Evolutionary conservation across 2,888 invertebrate genomes (phyloP).

Genomic region (Geotrupes spiniger): DNA sequence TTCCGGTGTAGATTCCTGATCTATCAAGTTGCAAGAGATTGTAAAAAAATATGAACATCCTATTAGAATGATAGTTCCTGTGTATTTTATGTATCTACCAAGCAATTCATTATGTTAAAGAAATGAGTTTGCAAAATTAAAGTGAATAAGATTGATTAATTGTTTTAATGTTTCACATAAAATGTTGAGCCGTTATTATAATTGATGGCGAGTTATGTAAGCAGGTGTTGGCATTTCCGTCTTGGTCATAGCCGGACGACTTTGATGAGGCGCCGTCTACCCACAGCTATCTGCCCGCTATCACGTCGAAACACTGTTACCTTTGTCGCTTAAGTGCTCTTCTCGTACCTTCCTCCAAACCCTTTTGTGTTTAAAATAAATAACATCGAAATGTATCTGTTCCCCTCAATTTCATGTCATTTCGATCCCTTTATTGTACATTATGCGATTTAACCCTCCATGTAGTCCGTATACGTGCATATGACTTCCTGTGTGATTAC

Average conservation of each 20-base stretch:
- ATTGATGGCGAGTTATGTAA: constrained; percentile 15
- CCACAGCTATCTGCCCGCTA: constrained; percentile 13
- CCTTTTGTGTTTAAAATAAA: constrained; percentile 7
- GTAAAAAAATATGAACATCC: too few species aligned
- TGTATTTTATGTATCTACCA: too few species aligned
- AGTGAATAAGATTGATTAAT: too few species aligned
- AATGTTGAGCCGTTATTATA: constrained; percentile 2
- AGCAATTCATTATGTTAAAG: too few species aligned
- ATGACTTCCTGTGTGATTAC: constrained; percentile 30
- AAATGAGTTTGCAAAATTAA: too few species aligned
- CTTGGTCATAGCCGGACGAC: constrained; percentile 18
- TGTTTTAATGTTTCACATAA: too few species aligned
- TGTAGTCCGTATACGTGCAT: constrained; percentile 28
- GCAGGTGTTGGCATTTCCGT: constrained; percentile 23
- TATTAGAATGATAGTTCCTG: too few species aligned
- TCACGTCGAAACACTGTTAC: constrained; percentile 6
- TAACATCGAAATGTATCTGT: constrained; percentile 27
- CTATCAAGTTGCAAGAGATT: too few species aligned
- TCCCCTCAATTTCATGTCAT: constrained; percentile 44
- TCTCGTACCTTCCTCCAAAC: constrained; percentile 3
- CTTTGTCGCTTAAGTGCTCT: constrained; percentile 7
- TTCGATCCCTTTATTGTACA: constrained; percentile 37
- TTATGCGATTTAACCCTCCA: constrained; percentile 37
- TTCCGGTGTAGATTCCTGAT: too few species aligned
- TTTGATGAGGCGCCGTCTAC: constrained; percentile 16